Evolutionary conservation across 1,140 invertebrate genomes (phyloP).

Genomic region (Brachionus rotundiformis): DNA sequence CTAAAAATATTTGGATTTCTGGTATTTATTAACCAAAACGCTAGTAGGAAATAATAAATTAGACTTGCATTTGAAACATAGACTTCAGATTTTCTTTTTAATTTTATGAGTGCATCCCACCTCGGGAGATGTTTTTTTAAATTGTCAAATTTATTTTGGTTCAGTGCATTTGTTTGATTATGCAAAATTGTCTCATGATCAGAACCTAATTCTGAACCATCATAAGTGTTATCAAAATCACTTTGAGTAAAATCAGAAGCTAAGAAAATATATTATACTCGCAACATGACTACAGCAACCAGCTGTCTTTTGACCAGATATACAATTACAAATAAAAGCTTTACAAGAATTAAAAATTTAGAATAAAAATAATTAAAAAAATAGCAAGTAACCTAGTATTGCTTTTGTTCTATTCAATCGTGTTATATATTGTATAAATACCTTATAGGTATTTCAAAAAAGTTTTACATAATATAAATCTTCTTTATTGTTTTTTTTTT

Average conservation of each 20-base stretch:
- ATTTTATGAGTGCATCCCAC: background rate
- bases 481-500: background rate
- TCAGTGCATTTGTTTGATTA: background rate
- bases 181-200: background rate
- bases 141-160: background rate
- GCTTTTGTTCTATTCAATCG: background rate
- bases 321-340: conserved; percentile 20
- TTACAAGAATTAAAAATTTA: background rate
- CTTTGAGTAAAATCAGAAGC: background rate
- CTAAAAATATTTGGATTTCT: background rate
- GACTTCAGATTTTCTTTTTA: background rate
- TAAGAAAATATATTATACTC: background rate
- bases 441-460: background rate
- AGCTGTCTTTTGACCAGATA: background rate
- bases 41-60: background rate
- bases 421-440: conserved; percentile 21
- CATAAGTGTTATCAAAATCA: background rate
- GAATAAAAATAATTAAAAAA: background rate
- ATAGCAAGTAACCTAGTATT: background rate
- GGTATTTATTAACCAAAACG: background rate
- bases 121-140: background rate
- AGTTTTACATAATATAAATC: background rate
- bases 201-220: too few species aligned
- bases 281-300: conserved; percentile 36
- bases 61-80: background rate